Evolutionary conservation across 2,797 vertebrate species (phyloP), one percentile per base, ranked within the genome.

Genomic region (Mormyrus hasselquistii): DNA sequence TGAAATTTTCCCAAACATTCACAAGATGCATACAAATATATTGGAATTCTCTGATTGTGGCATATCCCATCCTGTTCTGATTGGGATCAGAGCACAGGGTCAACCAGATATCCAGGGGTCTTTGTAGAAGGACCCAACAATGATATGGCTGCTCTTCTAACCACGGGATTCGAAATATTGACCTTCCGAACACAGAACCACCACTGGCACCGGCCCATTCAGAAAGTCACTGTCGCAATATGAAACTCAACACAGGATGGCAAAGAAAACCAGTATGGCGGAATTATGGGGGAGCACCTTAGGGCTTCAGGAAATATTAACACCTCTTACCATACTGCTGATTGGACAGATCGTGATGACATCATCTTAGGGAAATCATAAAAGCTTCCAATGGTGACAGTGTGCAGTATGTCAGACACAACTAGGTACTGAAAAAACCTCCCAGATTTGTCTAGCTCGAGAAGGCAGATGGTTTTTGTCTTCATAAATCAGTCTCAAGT

Each of bases 381-480:
- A 29, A 73, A 62, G n/a, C 52, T 53, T 53, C 41, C 47, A 62
- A 86, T 52, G 44, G 5, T 49, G 82, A 57, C 19, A 53, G 82
- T 62, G 44, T 62, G 69, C 62, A 65, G 41, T 65, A 69, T 89
- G 86, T 82, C 52, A 55, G 83, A 41, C 25, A 88, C 52, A 89
- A 83, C 50, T 84, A 55, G 53, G 44, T 52, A 65, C 73, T 65
- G 47, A 88, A 87, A 79, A 87, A 88, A 44, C n/a, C 29, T 65
- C 44, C 25, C 55, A 47, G 76, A 52, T 83, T 88, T 88, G 3
- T 22, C 69, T 22, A 69, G 65, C 87, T 44, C 47, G 47, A 83
- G 59, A 76, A 55, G 85, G 83, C 89, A 90, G 79, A 87, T 90
- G 89, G 89, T 88, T 90, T 90, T 73, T 41, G 52, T 90, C 57